phyloP scores from a whole-genome alignment of 2,113 vertebrate genomes.

The Dolichotis patagonum region DNA sequence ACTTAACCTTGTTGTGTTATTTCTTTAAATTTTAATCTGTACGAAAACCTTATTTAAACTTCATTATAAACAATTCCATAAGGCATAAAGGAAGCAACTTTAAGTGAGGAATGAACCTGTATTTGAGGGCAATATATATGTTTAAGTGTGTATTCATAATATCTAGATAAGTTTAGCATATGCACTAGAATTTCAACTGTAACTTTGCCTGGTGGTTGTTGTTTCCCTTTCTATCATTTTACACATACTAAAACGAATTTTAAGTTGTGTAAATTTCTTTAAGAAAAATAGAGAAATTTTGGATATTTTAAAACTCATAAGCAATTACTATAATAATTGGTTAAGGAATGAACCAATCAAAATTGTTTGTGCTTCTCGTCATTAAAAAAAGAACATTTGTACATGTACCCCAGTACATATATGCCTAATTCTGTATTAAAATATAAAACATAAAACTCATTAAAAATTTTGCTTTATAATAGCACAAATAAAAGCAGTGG shows the following conservation, averaged over 20 bases:
- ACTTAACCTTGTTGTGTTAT: neutral
- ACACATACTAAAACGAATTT: conserved; percentile 41
- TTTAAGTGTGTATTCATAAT: neutral
- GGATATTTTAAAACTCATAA: conserved; percentile 7
- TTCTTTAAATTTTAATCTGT: conserved; percentile 42
- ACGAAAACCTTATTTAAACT: conserved; percentile 21
- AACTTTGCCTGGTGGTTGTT: neutral
- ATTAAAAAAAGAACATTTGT: conserved; percentile 32
- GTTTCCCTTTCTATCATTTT: conserved; percentile 15
- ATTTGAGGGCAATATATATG: neutral
- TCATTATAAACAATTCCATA: conserved; percentile 31
- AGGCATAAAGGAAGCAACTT: neutral
- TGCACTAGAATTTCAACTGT: neutral
- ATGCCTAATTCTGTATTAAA: neutral
- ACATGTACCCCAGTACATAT: neutral
- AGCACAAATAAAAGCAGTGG: conserved; percentile 4
- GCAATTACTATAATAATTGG: conserved; percentile 23
- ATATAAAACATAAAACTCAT: conserved; percentile 21
- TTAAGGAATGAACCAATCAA: neutral
- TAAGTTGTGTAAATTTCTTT: neutral
- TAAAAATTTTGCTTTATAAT: conserved; percentile 52
- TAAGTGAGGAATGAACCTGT: neutral
- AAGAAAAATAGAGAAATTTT: conserved; percentile 59
- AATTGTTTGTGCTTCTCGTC: neutral
- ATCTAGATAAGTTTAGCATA: neutral